Percentiles rank a stretch among this genome's conserved stretches.
Conservation (phyloP, 1,140 invertebrate species). For the Drosophila tropicalis region DNA sequence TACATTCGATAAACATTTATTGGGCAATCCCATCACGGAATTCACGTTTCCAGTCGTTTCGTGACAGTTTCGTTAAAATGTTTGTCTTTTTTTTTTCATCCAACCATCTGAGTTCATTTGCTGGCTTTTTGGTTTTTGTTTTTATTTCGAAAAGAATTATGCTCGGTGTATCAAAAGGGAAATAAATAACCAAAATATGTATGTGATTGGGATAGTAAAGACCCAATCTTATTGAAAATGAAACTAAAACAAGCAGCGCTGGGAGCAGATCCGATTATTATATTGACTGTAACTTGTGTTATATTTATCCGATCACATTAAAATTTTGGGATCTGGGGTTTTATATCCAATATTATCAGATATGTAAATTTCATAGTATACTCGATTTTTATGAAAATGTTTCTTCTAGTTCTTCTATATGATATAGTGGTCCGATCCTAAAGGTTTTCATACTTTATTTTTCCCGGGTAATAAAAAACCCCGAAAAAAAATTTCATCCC, state of each 20-base stretch:
- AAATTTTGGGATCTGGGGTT: no score
- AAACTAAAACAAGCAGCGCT: conserved; percentile 53
- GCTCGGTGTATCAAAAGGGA: conserved; percentile 48
- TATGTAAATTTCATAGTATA: no score
- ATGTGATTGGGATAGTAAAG: conserved; percentile 39
- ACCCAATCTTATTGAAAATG: conserved; percentile 35
- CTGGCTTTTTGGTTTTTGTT: conserved; percentile 28
- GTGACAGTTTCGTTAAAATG: conserved; percentile 79
- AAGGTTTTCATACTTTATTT: no score
- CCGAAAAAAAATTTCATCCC: no score
- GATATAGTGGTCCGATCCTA: no score
- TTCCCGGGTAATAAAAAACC: no score
- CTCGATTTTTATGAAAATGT: no score
- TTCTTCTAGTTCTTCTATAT: no score
- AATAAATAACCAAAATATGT: conserved; percentile 55
- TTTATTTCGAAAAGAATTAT: conserved; percentile 56
- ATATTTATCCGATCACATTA: no score
- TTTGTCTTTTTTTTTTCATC: conserved; percentile 33
- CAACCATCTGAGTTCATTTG: conserved; percentile 62
- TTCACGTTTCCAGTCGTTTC: conserved; percentile 74
- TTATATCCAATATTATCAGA: no score
- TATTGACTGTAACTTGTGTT: no score
- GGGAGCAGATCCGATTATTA: no score
- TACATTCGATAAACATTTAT: conserved; percentile 76
- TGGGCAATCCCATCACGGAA: conserved; percentile 79